phyloP scores from a whole-genome alignment of 2,888 invertebrate species.

The Silvanus unidentatus region DNA sequence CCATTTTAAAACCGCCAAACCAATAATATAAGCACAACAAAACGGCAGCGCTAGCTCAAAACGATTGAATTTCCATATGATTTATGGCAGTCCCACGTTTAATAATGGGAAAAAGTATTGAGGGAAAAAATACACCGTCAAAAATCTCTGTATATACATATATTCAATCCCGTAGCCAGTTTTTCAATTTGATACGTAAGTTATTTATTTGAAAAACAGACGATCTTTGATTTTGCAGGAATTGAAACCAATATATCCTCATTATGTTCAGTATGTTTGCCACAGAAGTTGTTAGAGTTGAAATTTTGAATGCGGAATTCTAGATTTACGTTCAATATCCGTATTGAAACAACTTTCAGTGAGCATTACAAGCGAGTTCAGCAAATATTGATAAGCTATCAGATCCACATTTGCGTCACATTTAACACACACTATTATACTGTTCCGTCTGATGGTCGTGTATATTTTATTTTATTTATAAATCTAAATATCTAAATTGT shows the following conservation, averaged over 20 bases:
- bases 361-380: constrained; percentile 26
- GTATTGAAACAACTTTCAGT: constrained; percentile 31
- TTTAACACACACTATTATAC: constrained; percentile 20
- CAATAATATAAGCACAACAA: no score
- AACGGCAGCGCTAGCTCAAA: no score
- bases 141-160: neutral
- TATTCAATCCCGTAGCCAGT: neutral
- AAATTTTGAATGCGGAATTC: constrained; percentile 26
- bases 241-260: constrained; percentile 20
- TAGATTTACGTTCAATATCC: constrained; percentile 33
- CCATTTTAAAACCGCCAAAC: no score
- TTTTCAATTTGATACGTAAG: constrained; percentile 6
- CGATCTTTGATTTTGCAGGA: constrained; percentile 13
- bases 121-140: neutral
- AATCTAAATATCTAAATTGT: neutral
- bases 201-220: constrained; percentile 5
- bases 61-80: neutral
- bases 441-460: no score
- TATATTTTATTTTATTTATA: constrained; percentile 4
- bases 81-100: neutral
- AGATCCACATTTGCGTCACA: constrained; percentile 30
- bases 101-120: neutral
- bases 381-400: constrained; percentile 33
- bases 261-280: constrained; percentile 21
- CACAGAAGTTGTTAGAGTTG: constrained; percentile 21